A percentile compares a stretch with the other conserved stretches of the same genome.
Conservation (phyloP, 2,888 invertebrate genomes). For the Ennomos erosarius region DNA sequence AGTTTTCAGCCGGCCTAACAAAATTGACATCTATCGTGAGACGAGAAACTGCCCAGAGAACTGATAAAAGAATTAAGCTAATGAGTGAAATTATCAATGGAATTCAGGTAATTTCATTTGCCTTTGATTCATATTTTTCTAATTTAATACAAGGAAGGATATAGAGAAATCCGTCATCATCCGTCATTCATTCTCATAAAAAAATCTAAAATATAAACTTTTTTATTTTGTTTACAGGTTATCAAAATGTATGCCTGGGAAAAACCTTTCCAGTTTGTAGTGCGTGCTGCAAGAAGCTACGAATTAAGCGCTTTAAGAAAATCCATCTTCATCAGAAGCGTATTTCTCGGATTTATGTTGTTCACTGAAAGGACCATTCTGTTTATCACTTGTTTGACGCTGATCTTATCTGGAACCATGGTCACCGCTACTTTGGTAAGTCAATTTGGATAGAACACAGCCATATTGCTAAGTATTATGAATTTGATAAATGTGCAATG, state of each 20-base stretch:
- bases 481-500: too few relatives aligned
- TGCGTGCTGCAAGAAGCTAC: slow-evolving; percentile 83
- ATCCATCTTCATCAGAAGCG: slow-evolving; percentile 87
- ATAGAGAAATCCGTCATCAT: too few relatives aligned
- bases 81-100: slow-evolving; percentile 96
- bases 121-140: too few relatives aligned
- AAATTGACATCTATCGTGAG: slow-evolving; percentile 67
- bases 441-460: background rate
- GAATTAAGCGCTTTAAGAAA: slow-evolving; percentile 85
- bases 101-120: slow-evolving; percentile 86
- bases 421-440: slow-evolving; percentile 71
- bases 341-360: slow-evolving; percentile 89
- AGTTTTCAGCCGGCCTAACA: slow-evolving; percentile 66
- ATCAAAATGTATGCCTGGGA: slow-evolving; percentile 99
- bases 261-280: slow-evolving; percentile 90
- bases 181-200: too few relatives aligned
- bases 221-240: slow-evolving; percentile 78
- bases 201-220: too few relatives aligned
- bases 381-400: slow-evolving; percentile 85
- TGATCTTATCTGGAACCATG: slow-evolving; percentile 64
- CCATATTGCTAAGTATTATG: too few relatives aligned
- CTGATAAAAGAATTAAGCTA: slow-evolving; percentile 92
- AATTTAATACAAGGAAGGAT: too few relatives aligned
- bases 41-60: slow-evolving; percentile 88
- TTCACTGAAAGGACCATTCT: slow-evolving; percentile 90